Evolutionary conservation across 2,113 vertebrate species (phyloP).

Genomic region (Antennarius striatus): DNA sequence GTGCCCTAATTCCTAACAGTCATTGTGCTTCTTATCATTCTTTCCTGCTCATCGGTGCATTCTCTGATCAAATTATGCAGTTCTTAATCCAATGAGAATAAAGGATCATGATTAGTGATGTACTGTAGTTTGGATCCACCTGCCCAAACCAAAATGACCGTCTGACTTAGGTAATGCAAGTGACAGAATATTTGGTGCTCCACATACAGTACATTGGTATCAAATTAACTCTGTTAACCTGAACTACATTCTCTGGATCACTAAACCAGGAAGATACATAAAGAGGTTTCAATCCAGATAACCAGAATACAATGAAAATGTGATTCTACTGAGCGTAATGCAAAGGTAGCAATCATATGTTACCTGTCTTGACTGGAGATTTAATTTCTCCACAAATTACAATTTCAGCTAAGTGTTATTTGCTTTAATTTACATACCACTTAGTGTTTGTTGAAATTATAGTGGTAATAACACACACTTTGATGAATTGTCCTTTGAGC

Average conservation of each 20-base stretch:
- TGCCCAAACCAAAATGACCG: constrained; percentile 2
- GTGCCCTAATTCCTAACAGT: neutral
- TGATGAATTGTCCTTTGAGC: constrained; percentile 7
- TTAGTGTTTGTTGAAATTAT: neutral
- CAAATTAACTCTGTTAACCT: neutral
- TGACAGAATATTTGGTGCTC: neutral
- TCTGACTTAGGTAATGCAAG: neutral
- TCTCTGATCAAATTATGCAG: constrained; percentile 4
- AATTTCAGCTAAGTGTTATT: neutral
- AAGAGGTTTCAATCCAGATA: neutral
- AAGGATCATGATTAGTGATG: neutral
- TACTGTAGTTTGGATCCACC: neutral
- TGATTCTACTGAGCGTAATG: neutral
- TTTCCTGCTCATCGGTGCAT: constrained; percentile 3
- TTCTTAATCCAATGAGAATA: neutral
- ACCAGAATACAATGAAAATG: neutral
- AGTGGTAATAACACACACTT: neutral
- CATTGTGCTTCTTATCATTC: constrained; percentile 3
- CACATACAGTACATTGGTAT: neutral
- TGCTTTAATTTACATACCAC: too few relatives aligned
- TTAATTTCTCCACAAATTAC: neutral
- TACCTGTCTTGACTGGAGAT: neutral
- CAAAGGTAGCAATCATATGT: too few relatives aligned
- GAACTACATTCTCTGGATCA: neutral
- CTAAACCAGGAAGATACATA: neutral